Evolutionary conservation across 1,140 invertebrate genomes (phyloP).

Genomic region (Pseudomyrmex dendroicus): DNA sequence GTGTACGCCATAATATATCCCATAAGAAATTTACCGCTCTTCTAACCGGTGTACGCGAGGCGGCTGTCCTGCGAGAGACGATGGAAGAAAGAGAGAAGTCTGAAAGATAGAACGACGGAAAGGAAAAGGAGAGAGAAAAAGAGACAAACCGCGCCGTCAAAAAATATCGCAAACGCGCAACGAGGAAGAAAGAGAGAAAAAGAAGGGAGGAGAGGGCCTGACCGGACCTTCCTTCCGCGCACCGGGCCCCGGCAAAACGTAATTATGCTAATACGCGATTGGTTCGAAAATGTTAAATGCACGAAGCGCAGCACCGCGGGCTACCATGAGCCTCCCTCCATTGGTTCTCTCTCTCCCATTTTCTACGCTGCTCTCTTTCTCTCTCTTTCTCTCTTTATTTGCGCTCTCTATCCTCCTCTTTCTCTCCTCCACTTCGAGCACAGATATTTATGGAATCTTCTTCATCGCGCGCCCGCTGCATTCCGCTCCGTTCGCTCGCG

Average conservation of each 20-base stretch:
- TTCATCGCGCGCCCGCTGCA: constrained; percentile 72
- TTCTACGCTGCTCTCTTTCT: constrained; percentile 38
- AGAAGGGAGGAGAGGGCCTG: constrained; percentile 39
- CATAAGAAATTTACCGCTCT: constrained; percentile 82
- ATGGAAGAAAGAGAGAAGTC: constrained; percentile 20
- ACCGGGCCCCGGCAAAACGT: constrained; percentile 77
- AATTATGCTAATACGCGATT: constrained; percentile 85
- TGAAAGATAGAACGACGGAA: constrained; percentile 10
- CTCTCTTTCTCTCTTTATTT: constrained; percentile 29
- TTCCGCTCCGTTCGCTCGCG: constrained; percentile 67
- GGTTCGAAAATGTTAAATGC: constrained; percentile 82
- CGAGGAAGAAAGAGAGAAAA: constrained; percentile 5
- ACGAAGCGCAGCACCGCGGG: constrained; percentile 78
- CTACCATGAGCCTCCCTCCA: constrained; percentile 74
- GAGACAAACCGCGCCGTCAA: constrained; percentile 23
- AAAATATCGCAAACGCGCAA: constrained; percentile 52
- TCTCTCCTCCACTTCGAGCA: constrained; percentile 40
- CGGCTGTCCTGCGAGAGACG: constrained; percentile 52
- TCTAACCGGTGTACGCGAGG: constrained; percentile 71
- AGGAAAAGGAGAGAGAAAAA: constrained; percentile 6
- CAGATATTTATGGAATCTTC: constrained; percentile 80
- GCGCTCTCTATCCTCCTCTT: neutral
- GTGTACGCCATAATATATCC: constrained; percentile 79
- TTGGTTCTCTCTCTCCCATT: constrained; percentile 64
- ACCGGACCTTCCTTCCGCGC: constrained; percentile 69